Conservation (phyloP, 2,888 invertebrate species). For the Masnerella sp. region DNA sequence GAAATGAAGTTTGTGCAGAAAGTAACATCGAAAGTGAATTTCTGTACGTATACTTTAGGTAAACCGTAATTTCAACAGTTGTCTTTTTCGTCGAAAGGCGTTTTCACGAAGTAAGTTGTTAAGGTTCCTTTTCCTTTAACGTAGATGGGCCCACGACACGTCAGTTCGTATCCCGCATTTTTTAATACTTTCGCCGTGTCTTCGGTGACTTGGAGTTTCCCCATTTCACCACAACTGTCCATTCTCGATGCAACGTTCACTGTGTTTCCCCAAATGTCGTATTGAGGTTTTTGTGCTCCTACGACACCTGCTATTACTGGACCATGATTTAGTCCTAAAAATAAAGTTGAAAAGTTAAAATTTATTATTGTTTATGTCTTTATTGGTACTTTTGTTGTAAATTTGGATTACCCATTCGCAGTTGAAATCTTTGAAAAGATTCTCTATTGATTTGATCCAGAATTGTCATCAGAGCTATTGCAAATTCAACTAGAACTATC, state of each 20-base stretch:
- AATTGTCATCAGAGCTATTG: constrained; percentile 93
- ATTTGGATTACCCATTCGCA: constrained; percentile 87
- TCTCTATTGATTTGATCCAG: constrained; percentile 97
- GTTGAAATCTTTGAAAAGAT: constrained; percentile 96
- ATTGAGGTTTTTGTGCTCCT: constrained; percentile 98
- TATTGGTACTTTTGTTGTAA: too few relatives aligned
- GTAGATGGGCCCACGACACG: constrained; percentile 93
- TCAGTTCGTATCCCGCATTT: constrained; percentile 91
- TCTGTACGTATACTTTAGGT: too few relatives aligned
- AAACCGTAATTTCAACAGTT: constrained; percentile 39
- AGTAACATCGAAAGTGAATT: too few relatives aligned
- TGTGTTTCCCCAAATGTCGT: constrained; percentile 99
- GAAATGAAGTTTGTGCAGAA: background rate
- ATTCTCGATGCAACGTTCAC: constrained; percentile 98
- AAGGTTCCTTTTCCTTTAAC: constrained; percentile 97
- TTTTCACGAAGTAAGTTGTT: constrained; percentile 94
- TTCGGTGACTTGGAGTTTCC: constrained; percentile 90
- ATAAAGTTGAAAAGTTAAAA: background rate
- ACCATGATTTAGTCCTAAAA: constrained; percentile 89
- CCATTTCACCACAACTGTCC: constrained; percentile 97
- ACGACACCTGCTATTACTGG: constrained; percentile 98
- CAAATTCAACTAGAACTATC: constrained; percentile 95
- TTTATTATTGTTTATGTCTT: too few relatives aligned
- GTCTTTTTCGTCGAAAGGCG: constrained; percentile 84
- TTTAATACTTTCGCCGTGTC: constrained; percentile 90